Conservation (phyloP, 2,113 vertebrate genomes). For the Tychaedon coryphoeus region DNA sequence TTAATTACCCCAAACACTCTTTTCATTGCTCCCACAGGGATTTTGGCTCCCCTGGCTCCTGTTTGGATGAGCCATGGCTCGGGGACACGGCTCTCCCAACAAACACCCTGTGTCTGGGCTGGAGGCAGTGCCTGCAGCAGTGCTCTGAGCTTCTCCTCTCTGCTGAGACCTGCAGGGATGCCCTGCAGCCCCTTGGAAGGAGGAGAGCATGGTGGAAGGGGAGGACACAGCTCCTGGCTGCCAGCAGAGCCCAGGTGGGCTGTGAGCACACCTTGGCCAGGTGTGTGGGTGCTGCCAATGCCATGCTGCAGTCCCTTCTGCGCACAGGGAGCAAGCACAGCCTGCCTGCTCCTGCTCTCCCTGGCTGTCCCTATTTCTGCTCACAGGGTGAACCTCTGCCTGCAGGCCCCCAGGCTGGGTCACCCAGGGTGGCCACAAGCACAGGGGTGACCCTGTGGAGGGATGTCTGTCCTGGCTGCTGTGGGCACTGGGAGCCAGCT, state of each 20-base stretch:
- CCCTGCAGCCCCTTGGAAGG: neutral
- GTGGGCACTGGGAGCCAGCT: neutral
- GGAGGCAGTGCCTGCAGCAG: neutral
- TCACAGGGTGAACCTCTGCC: neutral
- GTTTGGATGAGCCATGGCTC: neutral
- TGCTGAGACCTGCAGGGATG: neutral
- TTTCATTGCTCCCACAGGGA: neutral
- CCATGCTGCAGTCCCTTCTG: neutral
- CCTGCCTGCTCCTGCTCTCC: neutral
- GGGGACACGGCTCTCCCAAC: neutral
- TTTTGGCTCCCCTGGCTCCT: neutral
- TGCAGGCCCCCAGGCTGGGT: neutral
- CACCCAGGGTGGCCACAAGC: neutral
- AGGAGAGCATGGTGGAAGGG: neutral
- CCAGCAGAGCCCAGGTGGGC: neutral
- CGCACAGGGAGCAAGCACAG: neutral
- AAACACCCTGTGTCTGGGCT: neutral
- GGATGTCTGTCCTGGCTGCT: neutral
- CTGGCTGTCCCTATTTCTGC: neutral
- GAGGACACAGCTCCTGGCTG: neutral
- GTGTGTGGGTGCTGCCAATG: neutral
- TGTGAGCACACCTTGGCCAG: neutral
- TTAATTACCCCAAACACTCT: neutral
- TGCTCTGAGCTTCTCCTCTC: neutral
- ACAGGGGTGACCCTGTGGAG: neutral